Percentiles rank a stretch among this genome's conserved stretches.
These are phyloP conservation scores for Anhinga anhinga DNA, from an alignment of 2,113 vertebrate genomes.

Conservation along the genomic window DNA sequence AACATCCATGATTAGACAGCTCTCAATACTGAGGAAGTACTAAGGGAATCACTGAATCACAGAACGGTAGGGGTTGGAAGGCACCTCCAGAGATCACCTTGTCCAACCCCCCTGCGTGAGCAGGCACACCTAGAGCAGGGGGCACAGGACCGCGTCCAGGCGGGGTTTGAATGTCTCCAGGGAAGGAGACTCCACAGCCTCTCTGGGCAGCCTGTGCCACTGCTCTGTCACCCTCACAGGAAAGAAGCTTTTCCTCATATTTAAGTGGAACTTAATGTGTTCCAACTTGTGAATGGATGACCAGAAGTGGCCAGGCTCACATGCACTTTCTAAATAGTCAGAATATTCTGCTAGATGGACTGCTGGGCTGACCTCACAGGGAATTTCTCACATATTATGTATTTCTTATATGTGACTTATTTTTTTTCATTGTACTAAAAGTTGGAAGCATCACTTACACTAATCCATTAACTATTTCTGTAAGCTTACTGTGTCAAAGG, in stretches of 20 bases:
- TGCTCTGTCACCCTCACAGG: no score
- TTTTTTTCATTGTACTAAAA: background rate
- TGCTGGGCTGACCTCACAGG: background rate
- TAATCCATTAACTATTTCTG: background rate
- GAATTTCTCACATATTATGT: background rate
- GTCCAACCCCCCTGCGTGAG: no score
- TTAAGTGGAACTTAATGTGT: no score
- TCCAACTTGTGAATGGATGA: background rate
- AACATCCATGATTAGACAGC: background rate
- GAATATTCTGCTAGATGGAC: background rate
- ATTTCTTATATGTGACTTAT: background rate
- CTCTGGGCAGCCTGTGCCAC: no score
- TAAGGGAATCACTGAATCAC: no score
- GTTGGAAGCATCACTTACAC: background rate
- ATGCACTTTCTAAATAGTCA: background rate
- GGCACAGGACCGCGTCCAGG: no score
- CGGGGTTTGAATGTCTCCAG: no score
- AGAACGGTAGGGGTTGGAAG: no score
- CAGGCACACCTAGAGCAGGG: no score
- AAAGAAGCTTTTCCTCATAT: no score
- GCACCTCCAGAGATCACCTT: no score
- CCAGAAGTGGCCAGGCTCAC: background rate
- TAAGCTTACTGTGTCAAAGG: background rate
- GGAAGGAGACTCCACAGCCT: no score
- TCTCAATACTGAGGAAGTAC: background rate